Evolutionary conservation across 2,797 vertebrate species (phyloP), one percentile per base, ranked within the genome.

Genomic region (Coregonus ussuriensis): DNA sequence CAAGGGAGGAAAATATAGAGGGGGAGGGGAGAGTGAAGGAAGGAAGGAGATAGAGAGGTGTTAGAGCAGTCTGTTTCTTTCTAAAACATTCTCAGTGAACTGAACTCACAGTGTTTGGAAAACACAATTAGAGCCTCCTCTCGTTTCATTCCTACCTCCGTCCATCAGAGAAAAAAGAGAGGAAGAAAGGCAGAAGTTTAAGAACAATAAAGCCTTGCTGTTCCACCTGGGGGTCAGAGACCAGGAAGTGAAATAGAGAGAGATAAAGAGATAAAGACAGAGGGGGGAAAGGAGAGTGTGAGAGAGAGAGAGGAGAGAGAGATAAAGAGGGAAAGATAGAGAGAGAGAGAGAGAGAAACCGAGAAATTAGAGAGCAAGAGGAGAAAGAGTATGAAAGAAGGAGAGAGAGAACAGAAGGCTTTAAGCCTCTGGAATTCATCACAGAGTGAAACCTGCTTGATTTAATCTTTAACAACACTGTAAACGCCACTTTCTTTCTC

Each of bases 121-220:
- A 81, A 87, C 54, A 89, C 85, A 82, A 82, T 79, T 37, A 51
- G 71, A 79, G 75, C 75, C 71, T 83, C 84, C 80, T 80, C 74
- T 73, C 78, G 72, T 83, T 83, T 87, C 81, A 84, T 82, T 47
- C 76, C 67, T 21, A 7, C 31, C 37, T 71, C 72, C 62, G 13
- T 29, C 62, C 25, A 29, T 29, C 47, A 56, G 62, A 68, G 70
- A 52, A 73, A 35, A 41, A 59, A 69, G 9, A 47, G 41, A 47
- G 41, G 41, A 47, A 47, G 41, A 47, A 9, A 47, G 41, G 9
- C 41, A 47, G 41, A 47, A 41, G 6, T 52, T 71, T 52, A 53
- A 78, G 33, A 71, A 79, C 29, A 53, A 81, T 59, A 78, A 71
- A 62, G 62, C 81, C 25, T 5, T 35, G 77, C 56, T 79, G 82